Conservation (phyloP, 2,797 vertebrate species). For the Bovichtus diacanthus region DNA sequence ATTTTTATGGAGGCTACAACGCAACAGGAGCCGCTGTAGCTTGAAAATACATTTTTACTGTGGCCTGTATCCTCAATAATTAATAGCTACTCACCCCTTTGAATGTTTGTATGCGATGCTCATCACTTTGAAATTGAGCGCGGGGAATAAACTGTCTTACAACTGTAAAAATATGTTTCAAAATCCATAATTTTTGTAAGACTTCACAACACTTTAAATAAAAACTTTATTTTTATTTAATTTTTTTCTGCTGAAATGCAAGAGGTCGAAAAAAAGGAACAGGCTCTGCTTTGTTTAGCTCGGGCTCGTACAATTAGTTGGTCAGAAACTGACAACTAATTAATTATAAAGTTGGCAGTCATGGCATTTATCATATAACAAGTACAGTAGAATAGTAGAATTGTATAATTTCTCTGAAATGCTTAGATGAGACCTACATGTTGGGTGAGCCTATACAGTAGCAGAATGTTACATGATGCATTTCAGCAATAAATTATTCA, state of each 20-base stretch:
- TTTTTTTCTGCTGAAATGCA: slow-evolving; percentile 7
- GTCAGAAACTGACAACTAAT: not conserved
- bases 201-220: not conserved
- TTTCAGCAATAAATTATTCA: not conserved
- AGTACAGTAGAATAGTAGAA: no score
- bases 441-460: not conserved
- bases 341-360: slow-evolving; percentile 1
- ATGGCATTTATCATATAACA: slow-evolving; percentile 2
- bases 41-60: slow-evolving; percentile 9
- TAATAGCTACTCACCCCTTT: not conserved
- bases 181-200: slow-evolving; percentile 3
- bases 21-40: not conserved
- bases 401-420: no score
- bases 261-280: not conserved
- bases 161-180: not conserved
- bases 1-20: not conserved
- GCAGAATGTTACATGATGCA: not conserved
- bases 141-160: not conserved
- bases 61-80: not conserved
- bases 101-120: not conserved
- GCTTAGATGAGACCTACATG: not conserved
- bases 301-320: not conserved
- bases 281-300: not conserved
- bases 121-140: not conserved
- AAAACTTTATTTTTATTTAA: no score